Evolutionary conservation across 1,140 invertebrate genomes (phyloP), one percentile per base, ranked within the genome.

Genomic region (Magallana gigas): DNA sequence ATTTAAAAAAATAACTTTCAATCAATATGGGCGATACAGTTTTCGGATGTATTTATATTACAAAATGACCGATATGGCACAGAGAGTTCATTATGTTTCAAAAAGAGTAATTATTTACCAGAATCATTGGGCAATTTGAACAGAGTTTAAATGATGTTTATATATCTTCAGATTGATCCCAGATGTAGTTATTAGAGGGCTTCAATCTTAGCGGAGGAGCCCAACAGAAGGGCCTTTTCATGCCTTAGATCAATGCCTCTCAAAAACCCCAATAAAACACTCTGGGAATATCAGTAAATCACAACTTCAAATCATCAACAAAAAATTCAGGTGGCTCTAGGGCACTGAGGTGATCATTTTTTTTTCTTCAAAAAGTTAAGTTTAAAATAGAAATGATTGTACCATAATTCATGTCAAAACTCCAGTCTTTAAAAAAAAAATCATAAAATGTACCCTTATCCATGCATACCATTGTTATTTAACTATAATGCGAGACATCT

Each of bases 151-250:
- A 76, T 76, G 68, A 76, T 76, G 68, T 76, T 76, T 76, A 76
- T 76, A 76, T 76, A 76, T 76, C 68, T 76, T 76, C 23, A 76
- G 68, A 76, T 76, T 76, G 68, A 76, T 76, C 68, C 68, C 68
- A 76, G 68, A 76, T 76, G 68, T 76, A 11, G 68, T 76, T 76
- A 76, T 76, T 76, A 76, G 68, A 29, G 36, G 68, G 68, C 36
- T 12, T 29, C 68, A 12, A 76, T 76, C 68, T 76, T 8, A 76
- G 68, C 23, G 11, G 36, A 76, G 23, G 68, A 76, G 68, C 18
- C 6, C 23, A 29, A 76, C 68, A 76, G 68, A 76, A 76, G 36
- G 68, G 68, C 36, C 68, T 76, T 76, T 76, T 76, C 68, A 76
- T 76, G 68, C 68, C 14, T 8, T 29, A 76, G 68, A 76, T 76